These are phyloP conservation scores for Phylloscopus trochilus DNA, from an alignment of 2,113 vertebrate genomes.

Conservation along the genomic window DNA sequence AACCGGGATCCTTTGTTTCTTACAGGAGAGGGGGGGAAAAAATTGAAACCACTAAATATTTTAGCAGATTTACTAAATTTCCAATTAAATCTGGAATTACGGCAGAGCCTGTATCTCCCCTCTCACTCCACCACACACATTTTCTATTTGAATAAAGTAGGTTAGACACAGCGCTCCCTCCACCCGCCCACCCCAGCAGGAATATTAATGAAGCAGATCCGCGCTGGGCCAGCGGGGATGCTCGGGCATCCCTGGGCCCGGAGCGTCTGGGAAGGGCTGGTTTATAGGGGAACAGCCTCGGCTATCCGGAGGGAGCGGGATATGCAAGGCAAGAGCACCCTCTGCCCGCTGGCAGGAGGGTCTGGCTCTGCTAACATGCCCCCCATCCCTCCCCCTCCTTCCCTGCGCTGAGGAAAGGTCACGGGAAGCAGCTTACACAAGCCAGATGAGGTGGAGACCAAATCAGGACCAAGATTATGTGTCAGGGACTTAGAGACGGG, in stretches of 20 bases:
- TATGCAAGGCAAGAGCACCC: conserved; percentile 78
- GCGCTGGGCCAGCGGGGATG: background rate
- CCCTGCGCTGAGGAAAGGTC: conserved; percentile 46
- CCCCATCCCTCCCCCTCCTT: conserved; percentile 43
- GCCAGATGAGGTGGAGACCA: conserved; percentile 48
- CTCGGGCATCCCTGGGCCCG: conserved; percentile 10
- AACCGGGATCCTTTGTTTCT: conserved; percentile 78
- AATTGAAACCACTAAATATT: conserved; percentile 82
- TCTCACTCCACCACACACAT: conserved; percentile 36
- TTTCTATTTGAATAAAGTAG: conserved; percentile 61
- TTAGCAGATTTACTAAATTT: conserved; percentile 86
- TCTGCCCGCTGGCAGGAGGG: conserved; percentile 77
- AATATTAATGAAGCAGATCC: conserved; percentile 38
- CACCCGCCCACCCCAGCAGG: background rate
- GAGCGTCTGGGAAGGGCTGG: background rate
- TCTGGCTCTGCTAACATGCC: conserved; percentile 57
- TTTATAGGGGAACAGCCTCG: background rate
- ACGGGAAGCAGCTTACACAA: conserved; percentile 53
- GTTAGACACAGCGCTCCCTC: conserved; percentile 19
- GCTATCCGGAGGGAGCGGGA: conserved; percentile 51
- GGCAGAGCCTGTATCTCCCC: conserved; percentile 50
- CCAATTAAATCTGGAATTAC: conserved; percentile 79
- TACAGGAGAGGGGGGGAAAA: conserved; percentile 57
- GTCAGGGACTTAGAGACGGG: conserved; percentile 28
- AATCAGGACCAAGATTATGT: conserved; percentile 65